Base-by-base conservation (phyloP, 2,888 invertebrate genomes). In the Heteromyza rotundicornis region DNA sequence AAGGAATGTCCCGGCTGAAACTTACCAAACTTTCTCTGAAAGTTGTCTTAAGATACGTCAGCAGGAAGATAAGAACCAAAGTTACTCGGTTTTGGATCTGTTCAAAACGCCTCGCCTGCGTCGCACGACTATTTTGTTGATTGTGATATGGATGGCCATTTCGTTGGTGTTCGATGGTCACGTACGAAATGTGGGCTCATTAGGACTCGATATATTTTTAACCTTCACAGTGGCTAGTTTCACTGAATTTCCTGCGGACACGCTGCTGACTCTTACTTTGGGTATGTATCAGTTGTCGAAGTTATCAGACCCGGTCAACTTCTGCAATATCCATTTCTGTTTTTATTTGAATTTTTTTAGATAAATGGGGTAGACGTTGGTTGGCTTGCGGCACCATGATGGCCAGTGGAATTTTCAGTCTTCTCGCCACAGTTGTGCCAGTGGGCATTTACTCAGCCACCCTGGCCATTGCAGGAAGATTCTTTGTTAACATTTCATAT, bases 91-190 rank as follows among this genome's bases (percentile, higher is more conserved):
- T 0, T 69, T 94, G 59, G 94, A 94, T 78, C 86, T 95, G 0
- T 93, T 95, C 80, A 89, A 84, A 72, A 92, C 91, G 0, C 92
- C 94, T 0, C 86, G 92, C 0, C 81, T 95, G 14, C 84, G 94
- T 3, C 88, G 87, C 64, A 91, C 91, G 64, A 91, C 94, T 0
- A 84, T 94, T 53, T 85, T 95, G 0, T 86, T 95, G 20, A 92
- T 92, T 68, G 71, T 93, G 2, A 92, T 95, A 69, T 95, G 95
- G 94, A 92, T 94, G 91, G 89, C 91, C n/a, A 92, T 94, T 60
- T 92, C 94, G 0, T 77, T 95, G 75, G 92, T 93, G 1, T 94
- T 94, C 80, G 94, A 95, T 75, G 94, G 94, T 0, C 95, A 95
- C 77, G 94, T 94, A 16, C 86, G 95, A 74, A 95, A 94, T 77